These are phyloP conservation scores for Brachionus sp. DNA, from an alignment of 1,140 invertebrate genomes.

Conservation along the genomic window DNA sequence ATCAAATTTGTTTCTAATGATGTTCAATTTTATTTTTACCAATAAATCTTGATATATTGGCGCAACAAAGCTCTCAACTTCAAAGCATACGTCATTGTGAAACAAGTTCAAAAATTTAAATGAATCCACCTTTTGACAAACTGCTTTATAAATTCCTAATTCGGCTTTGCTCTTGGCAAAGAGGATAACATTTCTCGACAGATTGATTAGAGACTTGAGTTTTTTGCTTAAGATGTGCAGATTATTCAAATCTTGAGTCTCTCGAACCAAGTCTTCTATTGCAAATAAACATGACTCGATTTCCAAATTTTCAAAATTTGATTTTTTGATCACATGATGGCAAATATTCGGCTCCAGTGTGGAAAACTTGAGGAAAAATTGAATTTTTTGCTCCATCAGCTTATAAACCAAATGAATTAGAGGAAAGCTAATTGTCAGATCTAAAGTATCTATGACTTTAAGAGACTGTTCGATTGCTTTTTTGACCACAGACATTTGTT, in stretches of 20 bases:
- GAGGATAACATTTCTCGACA: not conserved
- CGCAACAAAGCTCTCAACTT: not conserved
- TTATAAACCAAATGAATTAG: not conserved
- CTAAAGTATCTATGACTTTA: not conserved
- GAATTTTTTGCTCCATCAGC: not conserved
- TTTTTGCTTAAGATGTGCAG: not conserved
- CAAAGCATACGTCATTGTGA: not conserved
- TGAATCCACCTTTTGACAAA: not conserved
- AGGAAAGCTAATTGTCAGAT: not conserved
- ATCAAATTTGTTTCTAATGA: not conserved
- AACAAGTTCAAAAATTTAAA: not conserved
- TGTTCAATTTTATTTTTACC: not conserved
- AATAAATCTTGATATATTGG: not conserved
- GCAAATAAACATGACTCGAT: not conserved
- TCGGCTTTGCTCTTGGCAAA: not conserved
- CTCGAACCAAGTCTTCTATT: not conserved
- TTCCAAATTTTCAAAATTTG: not conserved
- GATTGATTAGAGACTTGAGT: not conserved
- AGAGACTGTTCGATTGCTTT: not conserved
- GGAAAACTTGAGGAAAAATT: not conserved
- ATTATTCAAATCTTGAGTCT: not conserved
- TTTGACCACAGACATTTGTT: not conserved
- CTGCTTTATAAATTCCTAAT: not conserved
- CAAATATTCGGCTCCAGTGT: not conserved
- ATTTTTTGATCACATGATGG: not conserved